Percentiles rank a stretch among this genome's conserved stretches.
Conservation (phyloP, 2,797 vertebrate genomes). For the Bradypodion ventrale region DNA sequence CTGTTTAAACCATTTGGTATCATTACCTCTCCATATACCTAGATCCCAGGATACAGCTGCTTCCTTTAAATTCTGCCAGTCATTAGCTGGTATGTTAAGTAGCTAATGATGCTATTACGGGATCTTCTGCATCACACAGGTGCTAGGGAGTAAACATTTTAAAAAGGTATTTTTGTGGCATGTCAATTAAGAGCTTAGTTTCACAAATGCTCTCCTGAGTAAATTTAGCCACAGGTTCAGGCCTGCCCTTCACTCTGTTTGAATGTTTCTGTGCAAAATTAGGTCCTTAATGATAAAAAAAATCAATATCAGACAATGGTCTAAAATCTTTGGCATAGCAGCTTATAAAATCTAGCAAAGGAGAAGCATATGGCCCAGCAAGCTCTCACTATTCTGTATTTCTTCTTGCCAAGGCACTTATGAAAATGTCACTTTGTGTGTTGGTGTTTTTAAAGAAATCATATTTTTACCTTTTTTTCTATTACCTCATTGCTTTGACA, state of each 20-base stretch:
- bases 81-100: conserved; percentile 84
- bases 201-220: conserved; percentile 55
- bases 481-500: conserved; percentile 64
- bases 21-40: conserved; percentile 63
- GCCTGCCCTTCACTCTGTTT: neutral
- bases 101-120: conserved; percentile 79
- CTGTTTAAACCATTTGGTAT: conserved; percentile 57
- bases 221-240: conserved; percentile 56
- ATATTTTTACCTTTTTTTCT: conserved; percentile 42
- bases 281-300: conserved; percentile 46
- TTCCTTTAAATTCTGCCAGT: conserved; percentile 75
- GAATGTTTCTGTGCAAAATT: conserved; percentile 37
- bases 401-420: conserved; percentile 25
- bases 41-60: conserved; percentile 65
- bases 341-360: conserved; percentile 21
- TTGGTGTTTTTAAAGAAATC: neutral
- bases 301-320: conserved; percentile 33
- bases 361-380: conserved; percentile 24
- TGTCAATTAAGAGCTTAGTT: conserved; percentile 68
- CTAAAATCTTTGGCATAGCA: conserved; percentile 34
- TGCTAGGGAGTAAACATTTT: conserved; percentile 77
- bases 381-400: conserved; percentile 14
- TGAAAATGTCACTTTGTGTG: neutral
- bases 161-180: conserved; percentile 72
- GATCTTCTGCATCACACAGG: conserved; percentile 76